Evolutionary conservation across 2,797 vertebrate genomes (phyloP).

Genomic region (Todus mexicanus): DNA sequence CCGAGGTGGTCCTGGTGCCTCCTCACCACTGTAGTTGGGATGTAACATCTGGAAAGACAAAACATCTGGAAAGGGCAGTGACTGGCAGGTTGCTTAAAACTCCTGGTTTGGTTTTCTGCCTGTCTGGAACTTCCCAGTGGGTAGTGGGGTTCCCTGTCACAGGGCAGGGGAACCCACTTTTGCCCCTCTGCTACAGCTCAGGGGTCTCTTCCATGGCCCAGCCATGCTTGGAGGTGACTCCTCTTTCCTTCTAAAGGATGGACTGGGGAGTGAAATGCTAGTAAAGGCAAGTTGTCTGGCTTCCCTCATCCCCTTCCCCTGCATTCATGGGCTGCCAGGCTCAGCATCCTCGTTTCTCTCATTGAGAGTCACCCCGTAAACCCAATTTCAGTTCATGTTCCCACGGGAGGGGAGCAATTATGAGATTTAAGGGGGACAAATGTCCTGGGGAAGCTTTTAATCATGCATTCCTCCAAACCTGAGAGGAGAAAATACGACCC

Average conservation of each 20-base stretch:
- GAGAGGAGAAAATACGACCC: background rate
- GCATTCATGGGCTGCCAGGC: background rate
- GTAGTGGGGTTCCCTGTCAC: too few relatives aligned
- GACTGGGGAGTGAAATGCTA: background rate
- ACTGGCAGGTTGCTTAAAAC: background rate
- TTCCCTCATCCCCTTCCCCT: background rate
- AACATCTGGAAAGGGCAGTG: background rate
- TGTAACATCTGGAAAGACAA: background rate
- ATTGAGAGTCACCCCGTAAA: background rate
- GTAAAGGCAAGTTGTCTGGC: background rate
- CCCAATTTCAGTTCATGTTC: background rate
- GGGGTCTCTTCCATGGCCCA: background rate
- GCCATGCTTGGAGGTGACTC: rapidly evolving
- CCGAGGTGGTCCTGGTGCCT: background rate
- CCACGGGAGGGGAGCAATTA: background rate
- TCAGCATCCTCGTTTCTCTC: background rate
- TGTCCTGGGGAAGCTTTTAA: background rate
- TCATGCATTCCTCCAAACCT: background rate
- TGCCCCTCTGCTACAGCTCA: rapidly evolving
- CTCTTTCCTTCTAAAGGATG: background rate
- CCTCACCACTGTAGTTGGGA: background rate
- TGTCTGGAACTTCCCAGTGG: too few relatives aligned
- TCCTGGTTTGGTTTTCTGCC: background rate
- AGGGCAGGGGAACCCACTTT: background rate
- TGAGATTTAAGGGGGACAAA: background rate